Conservation (phyloP, 2,888 invertebrate species). For the Macrophya annulata region DNA sequence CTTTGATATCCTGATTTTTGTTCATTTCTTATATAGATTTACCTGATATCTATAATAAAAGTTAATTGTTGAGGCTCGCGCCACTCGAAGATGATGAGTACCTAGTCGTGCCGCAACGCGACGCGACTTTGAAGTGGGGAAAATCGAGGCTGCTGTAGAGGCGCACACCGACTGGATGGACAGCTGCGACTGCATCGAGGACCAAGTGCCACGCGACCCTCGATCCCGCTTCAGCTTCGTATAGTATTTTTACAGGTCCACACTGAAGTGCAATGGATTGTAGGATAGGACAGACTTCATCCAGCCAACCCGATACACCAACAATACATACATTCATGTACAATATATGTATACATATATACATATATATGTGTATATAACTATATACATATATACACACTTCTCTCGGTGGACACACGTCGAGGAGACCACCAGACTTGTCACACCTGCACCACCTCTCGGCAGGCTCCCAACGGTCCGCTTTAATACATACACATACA, state of each 20-base stretch:
- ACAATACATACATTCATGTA: neutral
- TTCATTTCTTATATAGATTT: neutral
- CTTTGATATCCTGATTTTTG: neutral
- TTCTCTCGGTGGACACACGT: constrained; percentile 14
- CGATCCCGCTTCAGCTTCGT: constrained; percentile 42
- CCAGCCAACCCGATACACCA: constrained; percentile 12
- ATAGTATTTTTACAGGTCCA: constrained; percentile 41
- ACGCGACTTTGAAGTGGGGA: neutral
- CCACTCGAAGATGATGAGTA: constrained; percentile 61
- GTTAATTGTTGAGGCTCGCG: constrained; percentile 73
- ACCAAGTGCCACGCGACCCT: constrained; percentile 48
- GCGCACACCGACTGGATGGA: constrained; percentile 33
- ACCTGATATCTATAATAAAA: constrained; percentile 59
- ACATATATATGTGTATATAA: no score
- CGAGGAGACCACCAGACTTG: constrained; percentile 48
- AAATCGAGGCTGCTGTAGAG: constrained; percentile 25
- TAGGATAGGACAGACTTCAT: constrained; percentile 22
- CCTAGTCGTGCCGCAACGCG: neutral
- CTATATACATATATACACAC: neutral
- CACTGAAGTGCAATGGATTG: neutral
- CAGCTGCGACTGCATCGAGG: constrained; percentile 37
- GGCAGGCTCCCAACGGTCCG: constrained; percentile 68
- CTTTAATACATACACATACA: neutral
- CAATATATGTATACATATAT: no score
- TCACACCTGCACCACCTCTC: constrained; percentile 67